Conservation (phyloP, 2,113 vertebrate genomes). For the Cottus gobio region DNA sequence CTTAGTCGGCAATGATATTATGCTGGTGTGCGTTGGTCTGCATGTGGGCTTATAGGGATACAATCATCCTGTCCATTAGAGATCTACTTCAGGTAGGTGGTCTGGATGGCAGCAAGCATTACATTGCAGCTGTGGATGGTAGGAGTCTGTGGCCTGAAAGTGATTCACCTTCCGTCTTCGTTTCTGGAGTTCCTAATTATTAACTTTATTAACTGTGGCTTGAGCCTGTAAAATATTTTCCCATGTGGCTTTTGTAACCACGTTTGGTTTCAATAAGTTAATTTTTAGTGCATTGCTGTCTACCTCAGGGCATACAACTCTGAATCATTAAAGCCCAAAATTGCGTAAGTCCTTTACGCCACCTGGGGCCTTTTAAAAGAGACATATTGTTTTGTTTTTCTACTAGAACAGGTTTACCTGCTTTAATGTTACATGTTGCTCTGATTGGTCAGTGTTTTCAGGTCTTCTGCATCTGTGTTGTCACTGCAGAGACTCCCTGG, state of each 20-base stretch:
- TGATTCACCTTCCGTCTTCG: conserved; percentile 2
- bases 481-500: neutral
- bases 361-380: neutral
- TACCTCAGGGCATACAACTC: neutral
- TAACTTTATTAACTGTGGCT: conserved; percentile 36
- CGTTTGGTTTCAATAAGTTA: neutral
- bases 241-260: neutral
- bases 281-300: neutral
- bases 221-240: neutral
- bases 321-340: neutral
- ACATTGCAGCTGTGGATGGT: conserved; percentile 23
- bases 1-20: conserved; percentile 44
- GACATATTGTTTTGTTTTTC: neutral
- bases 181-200: conserved; percentile 12
- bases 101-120: conserved; percentile 30
- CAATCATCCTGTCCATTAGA: conserved; percentile 42
- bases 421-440: neutral
- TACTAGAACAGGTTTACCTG: neutral
- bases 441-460: neutral
- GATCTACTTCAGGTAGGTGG: conserved; percentile 53
- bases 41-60: conserved; percentile 28
- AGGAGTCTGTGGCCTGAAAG: neutral
- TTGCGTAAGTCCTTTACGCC: neutral
- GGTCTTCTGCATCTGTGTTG: neutral
- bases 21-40: conserved; percentile 33